Percentiles rank a stretch among this genome's conserved stretches.
These are phyloP conservation scores for Glyphotaelius pellucidus DNA, from an alignment of 2,888 invertebrate genomes.

Conservation along the genomic window DNA sequence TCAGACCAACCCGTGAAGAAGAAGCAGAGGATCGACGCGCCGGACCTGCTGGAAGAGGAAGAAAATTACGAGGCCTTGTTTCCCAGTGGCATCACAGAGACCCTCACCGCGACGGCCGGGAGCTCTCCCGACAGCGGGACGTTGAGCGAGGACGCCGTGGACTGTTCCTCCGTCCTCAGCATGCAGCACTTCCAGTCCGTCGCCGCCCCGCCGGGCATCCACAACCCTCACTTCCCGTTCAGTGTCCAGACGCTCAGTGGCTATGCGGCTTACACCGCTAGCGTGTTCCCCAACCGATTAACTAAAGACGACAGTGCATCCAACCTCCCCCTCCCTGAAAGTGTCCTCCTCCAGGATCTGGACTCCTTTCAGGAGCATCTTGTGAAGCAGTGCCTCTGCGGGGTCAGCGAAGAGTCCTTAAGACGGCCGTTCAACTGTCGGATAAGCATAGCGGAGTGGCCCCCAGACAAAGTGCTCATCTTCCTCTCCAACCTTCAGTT, in stretches of 20 bases:
- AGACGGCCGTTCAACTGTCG: conserved; percentile 84
- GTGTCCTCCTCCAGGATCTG: conserved; percentile 75
- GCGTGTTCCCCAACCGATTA: conserved; percentile 16
- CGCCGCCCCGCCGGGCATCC: conserved; percentile 68
- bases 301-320: conserved; percentile 30
- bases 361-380: conserved; percentile 82
- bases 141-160: conserved; percentile 76
- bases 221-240: conserved; percentile 59
- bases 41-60: conserved; percentile 74
- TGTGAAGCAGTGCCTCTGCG: conserved; percentile 88
- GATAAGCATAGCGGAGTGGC: conserved; percentile 76
- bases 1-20: conserved; percentile 91
- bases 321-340: conserved; percentile 67
- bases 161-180: conserved; percentile 72
- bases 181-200: conserved; percentile 66
- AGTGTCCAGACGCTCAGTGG: conserved; percentile 54
- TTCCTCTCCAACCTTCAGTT: conserved; percentile 91
- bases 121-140: conserved; percentile 77
- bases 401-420: conserved; percentile 83
- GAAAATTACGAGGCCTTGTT: conserved; percentile 77
- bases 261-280: conserved; percentile 71
- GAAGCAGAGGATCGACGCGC: conserved; percentile 85
- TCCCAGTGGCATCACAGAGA: conserved; percentile 71
- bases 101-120: conserved; percentile 71
- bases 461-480: conserved; percentile 79